phyloP scores from a whole-genome alignment of 2,888 invertebrate genomes.

The Phorcus lineatus region DNA sequence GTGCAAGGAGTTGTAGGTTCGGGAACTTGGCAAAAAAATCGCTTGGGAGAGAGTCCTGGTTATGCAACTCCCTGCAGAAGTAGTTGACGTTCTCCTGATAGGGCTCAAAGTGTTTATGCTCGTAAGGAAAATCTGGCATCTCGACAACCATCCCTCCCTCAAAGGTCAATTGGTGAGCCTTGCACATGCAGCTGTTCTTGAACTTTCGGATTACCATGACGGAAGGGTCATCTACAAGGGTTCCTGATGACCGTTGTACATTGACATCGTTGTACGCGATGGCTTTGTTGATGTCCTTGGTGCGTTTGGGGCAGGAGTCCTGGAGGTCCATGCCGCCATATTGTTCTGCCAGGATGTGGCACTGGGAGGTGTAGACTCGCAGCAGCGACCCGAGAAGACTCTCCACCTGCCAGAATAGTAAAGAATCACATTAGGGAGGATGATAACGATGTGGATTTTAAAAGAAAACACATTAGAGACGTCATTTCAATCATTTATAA shows the following conservation, averaged over 20 bases:
- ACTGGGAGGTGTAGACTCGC: conserved; percentile 56
- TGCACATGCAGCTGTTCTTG: conserved; percentile 17
- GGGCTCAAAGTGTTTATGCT: conserved; percentile 51
- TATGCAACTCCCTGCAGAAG: conserved; percentile 44
- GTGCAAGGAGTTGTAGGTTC: conserved; percentile 45
- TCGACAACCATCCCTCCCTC: conserved; percentile 24
- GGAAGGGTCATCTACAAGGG: conserved; percentile 23
- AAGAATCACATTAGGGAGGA: background rate
- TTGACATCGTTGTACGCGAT: conserved; percentile 40
- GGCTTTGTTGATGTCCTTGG: conserved; percentile 36
- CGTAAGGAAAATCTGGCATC: conserved; percentile 11
- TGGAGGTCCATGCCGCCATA: conserved; percentile 55
- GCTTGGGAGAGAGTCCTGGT: conserved; percentile 43
- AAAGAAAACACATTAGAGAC: background rate
- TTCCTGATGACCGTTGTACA: conserved; percentile 29
- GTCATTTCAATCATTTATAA: too few species aligned
- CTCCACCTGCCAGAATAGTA: conserved; percentile 44
- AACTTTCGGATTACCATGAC: conserved; percentile 5
- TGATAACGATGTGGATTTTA: background rate
- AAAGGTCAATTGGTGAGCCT: conserved; percentile 34
- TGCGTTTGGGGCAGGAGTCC: conserved; percentile 39
- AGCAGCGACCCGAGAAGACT: conserved; percentile 43
- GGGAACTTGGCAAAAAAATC: conserved; percentile 58
- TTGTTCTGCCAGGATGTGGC: conserved; percentile 58
- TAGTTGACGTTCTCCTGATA: conserved; percentile 55